Conservation (phyloP, 2,888 invertebrate species). For the Geophilus truncorum region DNA sequence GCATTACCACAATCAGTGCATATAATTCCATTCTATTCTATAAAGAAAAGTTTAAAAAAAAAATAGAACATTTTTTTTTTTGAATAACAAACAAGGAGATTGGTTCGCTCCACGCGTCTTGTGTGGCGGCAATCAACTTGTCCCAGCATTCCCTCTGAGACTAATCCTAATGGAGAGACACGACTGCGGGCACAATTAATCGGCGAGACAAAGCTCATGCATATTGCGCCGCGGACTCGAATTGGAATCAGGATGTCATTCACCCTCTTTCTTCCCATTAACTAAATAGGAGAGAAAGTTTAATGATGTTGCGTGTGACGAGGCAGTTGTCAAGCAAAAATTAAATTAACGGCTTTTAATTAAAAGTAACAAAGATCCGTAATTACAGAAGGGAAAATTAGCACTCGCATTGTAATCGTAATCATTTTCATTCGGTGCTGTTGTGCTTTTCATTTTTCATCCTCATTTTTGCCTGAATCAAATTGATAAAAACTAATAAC, state of each 20-base stretch:
- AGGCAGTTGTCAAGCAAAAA: not conserved
- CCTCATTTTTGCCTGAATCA: not conserved
- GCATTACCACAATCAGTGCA: not conserved
- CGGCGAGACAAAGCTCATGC: slow-evolving; percentile 20
- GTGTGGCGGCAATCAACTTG: not conserved
- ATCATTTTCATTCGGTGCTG: not conserved
- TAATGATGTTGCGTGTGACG: not conserved
- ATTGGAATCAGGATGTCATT: slow-evolving; percentile 16
- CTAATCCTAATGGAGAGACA: not conserved
- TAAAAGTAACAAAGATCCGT: slow-evolving; percentile 4
- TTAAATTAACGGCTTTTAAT: slow-evolving; percentile 12
- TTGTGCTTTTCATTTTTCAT: not conserved
- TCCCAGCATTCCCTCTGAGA: not conserved
- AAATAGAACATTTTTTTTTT: no score
- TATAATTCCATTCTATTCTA: not conserved
- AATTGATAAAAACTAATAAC: not conserved
- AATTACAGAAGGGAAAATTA: not conserved
- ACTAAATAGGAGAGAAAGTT: not conserved
- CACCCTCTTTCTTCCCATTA: not conserved
- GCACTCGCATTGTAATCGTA: not conserved
- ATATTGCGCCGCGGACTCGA: not conserved
- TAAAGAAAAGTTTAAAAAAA: not conserved
- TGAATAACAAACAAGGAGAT: not conserved
- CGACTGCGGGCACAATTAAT: slow-evolving; percentile 8
- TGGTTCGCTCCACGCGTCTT: not conserved